These are phyloP conservation scores for Oscheius sp. DNA, from an alignment of 2,888 invertebrate genomes.

Conservation along the genomic window DNA sequence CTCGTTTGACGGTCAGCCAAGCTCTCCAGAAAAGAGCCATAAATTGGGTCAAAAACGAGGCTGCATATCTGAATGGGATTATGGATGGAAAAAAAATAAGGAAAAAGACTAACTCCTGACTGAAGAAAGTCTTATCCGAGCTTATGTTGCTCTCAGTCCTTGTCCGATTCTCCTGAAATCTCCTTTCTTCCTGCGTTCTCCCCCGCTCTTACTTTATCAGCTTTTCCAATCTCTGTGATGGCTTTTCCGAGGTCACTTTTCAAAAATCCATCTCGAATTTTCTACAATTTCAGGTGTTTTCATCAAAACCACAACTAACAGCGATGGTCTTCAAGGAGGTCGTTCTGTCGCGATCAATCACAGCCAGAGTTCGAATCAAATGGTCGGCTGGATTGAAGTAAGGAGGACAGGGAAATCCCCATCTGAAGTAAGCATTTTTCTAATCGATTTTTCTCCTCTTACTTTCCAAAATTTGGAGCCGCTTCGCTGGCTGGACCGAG, in stretches of 20 bases:
- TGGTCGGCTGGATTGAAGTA: slow-evolving; percentile 71
- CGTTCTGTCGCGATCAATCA: slow-evolving; percentile 46
- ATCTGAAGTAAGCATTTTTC: slow-evolving; percentile 32
- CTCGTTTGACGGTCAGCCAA: slow-evolving; percentile 76
- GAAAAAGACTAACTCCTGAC: slow-evolving; percentile 40
- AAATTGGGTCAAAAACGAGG: slow-evolving; percentile 47
- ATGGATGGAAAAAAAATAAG: not conserved
- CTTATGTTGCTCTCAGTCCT: not conserved
- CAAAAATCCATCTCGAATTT: slow-evolving; percentile 60
- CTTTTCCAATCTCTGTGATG: slow-evolving; percentile 45
- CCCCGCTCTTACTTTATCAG: slow-evolving; percentile 30
- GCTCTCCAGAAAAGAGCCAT: slow-evolving; percentile 75
- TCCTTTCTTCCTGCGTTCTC: not conserved
- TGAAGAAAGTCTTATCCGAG: slow-evolving; percentile 49
- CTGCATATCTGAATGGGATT: slow-evolving; percentile 44
- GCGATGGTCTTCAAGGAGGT: slow-evolving; percentile 50
- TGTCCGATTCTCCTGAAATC: not conserved
- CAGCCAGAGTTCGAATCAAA: slow-evolving; percentile 69
- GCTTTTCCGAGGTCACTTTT: slow-evolving; percentile 45
- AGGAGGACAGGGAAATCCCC: slow-evolving; percentile 67
- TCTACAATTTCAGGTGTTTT: slow-evolving; percentile 35
- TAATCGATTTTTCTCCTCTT: not conserved
- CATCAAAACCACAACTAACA: slow-evolving; percentile 25
- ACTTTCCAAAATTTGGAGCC: slow-evolving; percentile 78
- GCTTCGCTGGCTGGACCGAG: slow-evolving; percentile 84